Percentiles rank a stretch among this genome's conserved stretches.
Conservation (phyloP, 2,888 invertebrate species). For the Stenodera caucasica region DNA sequence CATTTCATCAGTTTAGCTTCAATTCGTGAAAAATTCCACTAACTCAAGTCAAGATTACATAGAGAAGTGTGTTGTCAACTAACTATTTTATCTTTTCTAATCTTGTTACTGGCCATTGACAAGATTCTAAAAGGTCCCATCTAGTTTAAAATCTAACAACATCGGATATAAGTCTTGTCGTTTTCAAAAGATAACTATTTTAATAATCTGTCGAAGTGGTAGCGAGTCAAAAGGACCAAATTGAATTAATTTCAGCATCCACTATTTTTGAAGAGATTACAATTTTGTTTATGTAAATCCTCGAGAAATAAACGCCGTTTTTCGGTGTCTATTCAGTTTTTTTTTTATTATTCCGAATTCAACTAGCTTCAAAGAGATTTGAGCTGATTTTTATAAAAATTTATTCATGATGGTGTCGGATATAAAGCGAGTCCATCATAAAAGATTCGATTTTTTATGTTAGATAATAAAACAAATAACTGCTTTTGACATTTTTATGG, state of each 20-base stretch:
- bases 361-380: slow-evolving; percentile 2
- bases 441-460: slow-evolving; percentile 2
- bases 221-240: neutral
- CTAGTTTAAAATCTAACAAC: neutral
- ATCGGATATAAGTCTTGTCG: neutral
- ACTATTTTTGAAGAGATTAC: neutral
- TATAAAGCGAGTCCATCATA: neutral
- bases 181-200: neutral
- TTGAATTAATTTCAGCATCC: neutral
- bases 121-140: neutral
- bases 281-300: neutral
- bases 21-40: neutral
- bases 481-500: neutral
- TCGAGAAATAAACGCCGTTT: neutral
- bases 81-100: slow-evolving; percentile 7
- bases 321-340: neutral
- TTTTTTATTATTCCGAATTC: neutral
- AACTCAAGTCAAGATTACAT: slow-evolving; percentile 1
- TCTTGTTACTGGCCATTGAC: slow-evolving; percentile 2
- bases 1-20: neutral
- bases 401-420: slow-evolving; percentile 2
- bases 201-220: neutral
- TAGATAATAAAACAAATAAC: slow-evolving; percentile 5
- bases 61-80: neutral
- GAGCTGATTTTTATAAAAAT: neutral